These are phyloP conservation scores for Oncorhynchus gorbuscha DNA, from an alignment of 2,113 vertebrate genomes.

Conservation along the genomic window DNA sequence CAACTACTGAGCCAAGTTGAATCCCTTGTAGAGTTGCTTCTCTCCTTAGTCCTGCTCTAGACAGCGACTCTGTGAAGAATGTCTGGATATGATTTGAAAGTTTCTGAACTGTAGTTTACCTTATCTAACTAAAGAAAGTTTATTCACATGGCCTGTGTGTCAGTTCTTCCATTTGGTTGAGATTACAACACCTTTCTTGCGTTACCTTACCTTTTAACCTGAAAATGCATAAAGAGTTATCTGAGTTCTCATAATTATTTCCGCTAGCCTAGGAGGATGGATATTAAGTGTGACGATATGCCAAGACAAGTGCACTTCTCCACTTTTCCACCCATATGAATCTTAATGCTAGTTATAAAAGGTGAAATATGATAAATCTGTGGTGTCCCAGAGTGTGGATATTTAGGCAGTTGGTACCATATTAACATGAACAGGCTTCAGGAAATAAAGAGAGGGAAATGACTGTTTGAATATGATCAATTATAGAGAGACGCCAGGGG, in stretches of 20 bases:
- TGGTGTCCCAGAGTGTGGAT: slow-evolving; percentile 47
- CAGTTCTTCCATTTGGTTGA: background rate
- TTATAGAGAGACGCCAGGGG: slow-evolving; percentile 67
- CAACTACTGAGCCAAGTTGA: background rate
- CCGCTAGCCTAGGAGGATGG: slow-evolving; percentile 40
- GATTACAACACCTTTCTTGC: background rate
- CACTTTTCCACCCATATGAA: slow-evolving; percentile 47
- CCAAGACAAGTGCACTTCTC: slow-evolving; percentile 43
- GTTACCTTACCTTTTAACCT: slow-evolving; percentile 38
- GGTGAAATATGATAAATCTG: slow-evolving; percentile 51
- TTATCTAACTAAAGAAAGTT: background rate
- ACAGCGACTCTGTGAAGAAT: background rate
- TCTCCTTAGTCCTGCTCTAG: background rate
- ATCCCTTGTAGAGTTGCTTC: background rate
- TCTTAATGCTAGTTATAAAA: slow-evolving; percentile 59
- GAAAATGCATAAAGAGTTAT: slow-evolving; percentile 25
- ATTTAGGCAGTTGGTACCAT: slow-evolving; percentile 48
- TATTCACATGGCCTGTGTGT: background rate
- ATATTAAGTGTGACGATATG: slow-evolving; percentile 46
- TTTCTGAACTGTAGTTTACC: background rate
- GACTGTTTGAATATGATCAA: slow-evolving; percentile 60
- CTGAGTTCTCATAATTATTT: slow-evolving; percentile 47
- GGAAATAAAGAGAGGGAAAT: slow-evolving; percentile 54
- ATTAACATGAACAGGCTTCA: slow-evolving; percentile 59
- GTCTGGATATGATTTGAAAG: background rate